Evolutionary conservation across 2,797 vertebrate genomes (phyloP).

Genomic region (Tragelaphus eurycerus): DNA sequence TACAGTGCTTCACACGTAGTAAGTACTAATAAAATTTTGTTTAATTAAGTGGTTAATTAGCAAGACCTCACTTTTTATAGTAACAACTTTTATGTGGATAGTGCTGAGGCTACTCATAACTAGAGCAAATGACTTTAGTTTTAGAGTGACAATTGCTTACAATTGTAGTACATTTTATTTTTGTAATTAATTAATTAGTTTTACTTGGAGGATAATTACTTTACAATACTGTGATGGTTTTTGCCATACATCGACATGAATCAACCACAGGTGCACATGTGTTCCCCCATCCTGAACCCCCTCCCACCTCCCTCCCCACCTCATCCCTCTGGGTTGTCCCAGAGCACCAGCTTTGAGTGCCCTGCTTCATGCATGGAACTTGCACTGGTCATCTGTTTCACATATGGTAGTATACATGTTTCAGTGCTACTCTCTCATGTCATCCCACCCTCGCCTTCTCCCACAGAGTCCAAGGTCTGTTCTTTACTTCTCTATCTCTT

Average conservation of each 20-base stretch:
- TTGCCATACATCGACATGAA: background rate
- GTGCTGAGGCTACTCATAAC: background rate
- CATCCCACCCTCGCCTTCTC: background rate
- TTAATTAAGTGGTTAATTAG: background rate
- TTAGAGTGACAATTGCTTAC: background rate
- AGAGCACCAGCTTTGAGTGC: background rate
- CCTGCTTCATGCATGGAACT: background rate
- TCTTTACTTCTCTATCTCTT: background rate
- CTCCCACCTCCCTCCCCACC: background rate
- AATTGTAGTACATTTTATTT: background rate
- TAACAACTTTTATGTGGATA: background rate
- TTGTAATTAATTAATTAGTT: background rate
- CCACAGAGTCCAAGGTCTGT: background rate
- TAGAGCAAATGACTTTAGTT: constrained; percentile 33
- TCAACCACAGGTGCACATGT: background rate
- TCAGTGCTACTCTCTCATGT: background rate
- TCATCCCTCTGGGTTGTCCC: background rate
- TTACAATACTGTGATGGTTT: background rate
- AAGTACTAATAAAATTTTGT: background rate
- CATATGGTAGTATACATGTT: background rate
- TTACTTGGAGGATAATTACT: background rate
- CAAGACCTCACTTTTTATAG: background rate
- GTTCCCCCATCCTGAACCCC: background rate
- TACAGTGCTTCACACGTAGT: background rate
- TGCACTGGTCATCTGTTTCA: background rate